These are phyloP conservation scores for mouse (Mus musculus) DNA, from an alignment of 2,113 vertebrate species.

Conservation along the genomic window DNA sequence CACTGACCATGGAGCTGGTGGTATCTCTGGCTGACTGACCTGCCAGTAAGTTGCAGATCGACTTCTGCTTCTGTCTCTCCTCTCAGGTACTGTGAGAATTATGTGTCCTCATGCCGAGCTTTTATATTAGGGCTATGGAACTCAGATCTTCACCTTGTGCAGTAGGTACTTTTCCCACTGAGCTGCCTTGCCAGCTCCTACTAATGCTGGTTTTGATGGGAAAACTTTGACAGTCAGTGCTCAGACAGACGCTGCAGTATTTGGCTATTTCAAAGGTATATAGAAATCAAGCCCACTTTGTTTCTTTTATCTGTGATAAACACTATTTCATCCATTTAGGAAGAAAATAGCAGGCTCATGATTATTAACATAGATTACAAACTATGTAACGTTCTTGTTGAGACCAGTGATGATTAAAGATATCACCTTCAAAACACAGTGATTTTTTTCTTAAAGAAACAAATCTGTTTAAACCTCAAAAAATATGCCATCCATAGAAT, in stretches of 20 bases:
- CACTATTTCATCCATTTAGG: background rate
- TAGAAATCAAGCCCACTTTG: background rate
- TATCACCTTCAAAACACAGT: background rate
- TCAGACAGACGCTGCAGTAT: background rate
- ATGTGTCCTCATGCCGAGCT: fast-evolving
- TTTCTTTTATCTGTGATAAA: conserved; percentile 14
- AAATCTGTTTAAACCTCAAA: background rate
- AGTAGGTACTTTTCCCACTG: background rate
- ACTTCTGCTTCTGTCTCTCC: background rate
- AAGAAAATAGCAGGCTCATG: background rate
- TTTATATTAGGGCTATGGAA: background rate
- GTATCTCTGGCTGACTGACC: background rate
- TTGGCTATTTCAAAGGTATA: background rate
- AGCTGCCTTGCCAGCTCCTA: fast-evolving
- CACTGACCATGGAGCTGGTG: background rate
- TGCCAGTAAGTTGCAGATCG: background rate
- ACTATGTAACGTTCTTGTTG: background rate
- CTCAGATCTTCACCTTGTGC: background rate
- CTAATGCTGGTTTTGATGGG: background rate
- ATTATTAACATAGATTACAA: background rate
- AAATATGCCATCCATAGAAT: background rate
- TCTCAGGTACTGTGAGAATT: background rate
- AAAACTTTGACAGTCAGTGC: background rate
- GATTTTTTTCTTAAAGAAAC: background rate
- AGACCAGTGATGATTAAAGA: background rate